Evolutionary conservation across 2,888 invertebrate species (phyloP), one percentile per base, ranked within the genome.

Genomic region (Matsumyia berberina): DNA sequence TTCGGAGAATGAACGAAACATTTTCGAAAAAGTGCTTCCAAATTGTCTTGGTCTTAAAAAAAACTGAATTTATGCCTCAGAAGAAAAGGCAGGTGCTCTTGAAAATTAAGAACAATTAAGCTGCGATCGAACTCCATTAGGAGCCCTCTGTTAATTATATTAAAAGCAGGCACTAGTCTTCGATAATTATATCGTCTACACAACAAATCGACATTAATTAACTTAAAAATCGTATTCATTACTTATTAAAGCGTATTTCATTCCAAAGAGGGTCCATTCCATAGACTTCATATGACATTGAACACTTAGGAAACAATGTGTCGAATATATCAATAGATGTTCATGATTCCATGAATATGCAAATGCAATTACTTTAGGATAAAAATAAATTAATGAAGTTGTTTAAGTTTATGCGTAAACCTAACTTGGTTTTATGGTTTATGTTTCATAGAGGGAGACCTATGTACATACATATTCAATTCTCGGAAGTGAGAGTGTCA

Each of bases 111-210:
- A 51, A 35, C 15, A 67, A 15, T 37, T 15, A 51, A 17, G 9
- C 11, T 39, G 29, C 39, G 44, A 44, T 69, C 11, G 37, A 9
- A n/a, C 37, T 37, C 44, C 31, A 55, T 69, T 69, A 69, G 69
- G 33, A 55, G 1, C 55, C 33, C 69, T 44, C 19, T 69, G 69
- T 17, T 55, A 69, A 69, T 69, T 69, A 51, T 37, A 64, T 64
- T 44, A 24, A 24, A 24, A 24, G 24, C 24, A 24, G 4, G 24
- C 24, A 24, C 4, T 24, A 24, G 24, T 24, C 24, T 24, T 24
- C 24, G 33, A 2, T 62, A 46, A 62, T 62, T 62, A 46, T 62
- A 46, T 62, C 9, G 49, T 49, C 64, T 64, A 35, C 24, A 49
- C 24, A 49, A 24, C 49, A 35, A 64, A 64, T 64, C 19, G 33